phyloP scores from a whole-genome alignment of 2,113 vertebrate genomes.

The Amphiprion ocellaris region DNA sequence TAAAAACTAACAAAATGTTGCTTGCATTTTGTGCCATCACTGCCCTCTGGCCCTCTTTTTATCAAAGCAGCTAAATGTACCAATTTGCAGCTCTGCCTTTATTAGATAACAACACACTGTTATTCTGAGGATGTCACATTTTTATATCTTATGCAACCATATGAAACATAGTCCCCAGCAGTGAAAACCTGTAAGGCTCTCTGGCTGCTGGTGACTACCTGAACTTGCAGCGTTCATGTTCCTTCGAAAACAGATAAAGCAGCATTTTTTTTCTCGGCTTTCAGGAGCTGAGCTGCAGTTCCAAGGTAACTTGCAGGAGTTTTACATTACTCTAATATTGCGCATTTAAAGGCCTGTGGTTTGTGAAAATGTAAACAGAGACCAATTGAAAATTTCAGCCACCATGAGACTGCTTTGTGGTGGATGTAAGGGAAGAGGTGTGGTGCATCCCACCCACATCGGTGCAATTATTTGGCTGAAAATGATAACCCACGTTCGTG shows the following conservation, averaged over 20 bases:
- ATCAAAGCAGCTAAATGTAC: slow-evolving; percentile 66
- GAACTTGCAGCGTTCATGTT: slow-evolving; percentile 16
- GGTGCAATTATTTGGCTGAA: slow-evolving; percentile 57
- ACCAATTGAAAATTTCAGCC: slow-evolving; percentile 38
- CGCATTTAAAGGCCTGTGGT: slow-evolving; percentile 37
- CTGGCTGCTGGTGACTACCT: slow-evolving; percentile 48
- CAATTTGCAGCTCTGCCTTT: slow-evolving; percentile 67
- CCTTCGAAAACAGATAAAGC: slow-evolving; percentile 18
- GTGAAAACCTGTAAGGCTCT: slow-evolving; percentile 58
- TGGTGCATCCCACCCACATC: slow-evolving; percentile 40
- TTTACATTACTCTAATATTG: slow-evolving; percentile 47
- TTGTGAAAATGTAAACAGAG: slow-evolving; percentile 51
- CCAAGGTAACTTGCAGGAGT: neutral
- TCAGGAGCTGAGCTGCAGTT: slow-evolving; percentile 17
- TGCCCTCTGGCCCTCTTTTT: slow-evolving; percentile 61
- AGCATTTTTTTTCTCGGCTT: neutral
- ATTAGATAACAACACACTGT: slow-evolving; percentile 70
- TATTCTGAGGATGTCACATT: slow-evolving; percentile 58
- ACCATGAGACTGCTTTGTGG: slow-evolving; percentile 10
- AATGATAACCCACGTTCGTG: slow-evolving; percentile 52
- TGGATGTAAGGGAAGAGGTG: slow-evolving; percentile 30
- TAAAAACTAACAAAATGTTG: slow-evolving; percentile 46
- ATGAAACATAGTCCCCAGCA: slow-evolving; percentile 49
- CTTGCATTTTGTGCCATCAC: slow-evolving; percentile 21
- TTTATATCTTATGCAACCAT: slow-evolving; percentile 73